phyloP scores from a whole-genome alignment of 2,113 vertebrate species.

The Microtus oregoni region DNA sequence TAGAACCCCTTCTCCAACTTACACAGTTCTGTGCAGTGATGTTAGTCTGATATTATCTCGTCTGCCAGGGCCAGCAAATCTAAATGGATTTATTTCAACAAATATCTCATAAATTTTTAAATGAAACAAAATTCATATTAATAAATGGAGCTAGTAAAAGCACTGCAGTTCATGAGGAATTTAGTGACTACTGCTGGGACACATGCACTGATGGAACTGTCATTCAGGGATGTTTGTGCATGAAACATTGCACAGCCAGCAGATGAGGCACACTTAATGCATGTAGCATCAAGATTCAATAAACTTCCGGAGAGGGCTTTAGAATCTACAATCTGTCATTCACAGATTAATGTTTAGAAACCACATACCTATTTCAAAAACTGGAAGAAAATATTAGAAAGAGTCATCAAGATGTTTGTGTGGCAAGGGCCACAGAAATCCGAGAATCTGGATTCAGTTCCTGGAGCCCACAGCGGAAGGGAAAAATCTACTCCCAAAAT shows the following conservation, averaged over 20 bases:
- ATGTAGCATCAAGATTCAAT: not conserved
- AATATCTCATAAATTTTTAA: not conserved
- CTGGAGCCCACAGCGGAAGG: not conserved
- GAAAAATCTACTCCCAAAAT: not conserved
- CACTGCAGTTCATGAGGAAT: not conserved
- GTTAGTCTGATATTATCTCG: not conserved
- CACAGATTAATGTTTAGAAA: not conserved
- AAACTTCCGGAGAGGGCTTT: not conserved
- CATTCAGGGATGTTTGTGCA: not conserved
- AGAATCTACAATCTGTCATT: not conserved
- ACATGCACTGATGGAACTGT: not conserved
- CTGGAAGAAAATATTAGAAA: not conserved
- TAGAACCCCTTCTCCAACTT: not conserved
- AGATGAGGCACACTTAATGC: not conserved
- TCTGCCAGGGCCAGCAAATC: not conserved
- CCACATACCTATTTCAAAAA: conserved; percentile 10
- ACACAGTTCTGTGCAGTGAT: not conserved
- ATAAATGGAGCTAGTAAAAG: conserved; percentile 7
- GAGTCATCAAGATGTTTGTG: not conserved
- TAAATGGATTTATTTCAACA: conserved; percentile 36
- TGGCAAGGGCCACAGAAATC: not conserved
- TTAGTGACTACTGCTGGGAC: not conserved
- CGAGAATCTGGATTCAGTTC: no score
- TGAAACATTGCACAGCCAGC: not conserved
- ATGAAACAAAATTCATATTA: not conserved